phyloP scores from a whole-genome alignment of 2,113 vertebrate species.

The Bos indicus region DNA sequence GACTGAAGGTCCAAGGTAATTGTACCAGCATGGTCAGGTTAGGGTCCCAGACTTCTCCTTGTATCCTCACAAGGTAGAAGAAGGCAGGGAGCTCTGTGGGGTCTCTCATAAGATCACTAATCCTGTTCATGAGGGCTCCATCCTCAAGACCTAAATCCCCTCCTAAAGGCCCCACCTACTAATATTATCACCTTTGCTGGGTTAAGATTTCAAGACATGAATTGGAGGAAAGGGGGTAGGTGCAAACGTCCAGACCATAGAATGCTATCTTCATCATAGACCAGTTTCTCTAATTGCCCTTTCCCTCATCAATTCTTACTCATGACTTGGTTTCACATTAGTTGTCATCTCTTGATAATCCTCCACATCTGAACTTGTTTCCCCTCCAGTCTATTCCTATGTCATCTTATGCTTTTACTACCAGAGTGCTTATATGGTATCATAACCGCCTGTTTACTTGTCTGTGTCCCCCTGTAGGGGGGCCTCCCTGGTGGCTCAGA shows the following conservation, averaged over 20 bases:
- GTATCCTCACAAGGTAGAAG: not conserved
- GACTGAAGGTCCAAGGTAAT: not conserved
- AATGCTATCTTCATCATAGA: not conserved
- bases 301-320: not conserved
- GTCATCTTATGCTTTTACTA: not conserved
- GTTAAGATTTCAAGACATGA: not conserved
- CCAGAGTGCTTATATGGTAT: not conserved
- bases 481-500: not conserved
- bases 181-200: not conserved
- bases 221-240: not conserved
- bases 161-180: not conserved
- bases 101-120: not conserved
- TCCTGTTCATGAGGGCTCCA: not conserved
- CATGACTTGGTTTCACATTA: not conserved
- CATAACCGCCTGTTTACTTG: not conserved
- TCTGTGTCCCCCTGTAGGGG: not conserved
- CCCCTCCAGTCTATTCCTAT: not conserved
- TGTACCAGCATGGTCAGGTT: not conserved
- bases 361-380: not conserved
- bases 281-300: not conserved
- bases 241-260: not conserved
- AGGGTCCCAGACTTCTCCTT: not conserved
- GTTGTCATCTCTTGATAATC: not conserved
- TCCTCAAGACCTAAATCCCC: not conserved
- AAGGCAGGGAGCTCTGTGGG: not conserved